These are phyloP conservation scores for Caenorhabditis auriculariae DNA, from an alignment of 2,888 invertebrate species.

Conservation along the genomic window DNA sequence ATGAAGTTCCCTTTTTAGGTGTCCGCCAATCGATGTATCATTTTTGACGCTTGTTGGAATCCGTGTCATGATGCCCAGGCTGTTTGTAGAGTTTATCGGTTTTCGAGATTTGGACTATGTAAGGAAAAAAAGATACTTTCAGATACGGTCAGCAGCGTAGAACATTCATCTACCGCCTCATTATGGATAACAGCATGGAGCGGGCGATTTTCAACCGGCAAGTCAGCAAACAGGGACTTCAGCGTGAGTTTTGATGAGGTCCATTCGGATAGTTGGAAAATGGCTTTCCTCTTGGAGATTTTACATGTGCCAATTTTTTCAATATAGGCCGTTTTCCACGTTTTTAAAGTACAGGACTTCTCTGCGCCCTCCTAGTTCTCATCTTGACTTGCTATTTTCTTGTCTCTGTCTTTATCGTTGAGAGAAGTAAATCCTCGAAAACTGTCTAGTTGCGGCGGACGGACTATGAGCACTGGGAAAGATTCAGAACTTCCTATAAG, in stretches of 20 bases:
- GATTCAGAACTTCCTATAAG: too few relatives aligned
- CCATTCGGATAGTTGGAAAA: not conserved
- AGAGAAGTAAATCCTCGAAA: too few relatives aligned
- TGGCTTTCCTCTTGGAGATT: not conserved
- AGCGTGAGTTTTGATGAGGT: slow-evolving; percentile 64
- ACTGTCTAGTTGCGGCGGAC: too few relatives aligned
- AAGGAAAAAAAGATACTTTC: not conserved
- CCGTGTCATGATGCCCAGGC: slow-evolving; percentile 84
- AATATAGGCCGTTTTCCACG: too few relatives aligned
- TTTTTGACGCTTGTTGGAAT: slow-evolving; percentile 98
- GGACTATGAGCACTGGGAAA: not conserved
- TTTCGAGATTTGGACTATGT: not conserved
- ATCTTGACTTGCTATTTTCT: too few relatives aligned
- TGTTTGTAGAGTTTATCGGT: slow-evolving; percentile 79
- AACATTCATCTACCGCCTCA: slow-evolving; percentile 91
- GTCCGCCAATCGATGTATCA: slow-evolving; percentile 90
- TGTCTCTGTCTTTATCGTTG: too few relatives aligned
- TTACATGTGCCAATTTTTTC: too few relatives aligned
- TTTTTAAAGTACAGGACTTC: too few relatives aligned
- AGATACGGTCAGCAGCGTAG: slow-evolving; percentile 87
- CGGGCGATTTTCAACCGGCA: slow-evolving; percentile 97
- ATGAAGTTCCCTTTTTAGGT: slow-evolving; percentile 30
- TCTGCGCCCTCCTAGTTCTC: too few relatives aligned
- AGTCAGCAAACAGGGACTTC: slow-evolving; percentile 96
- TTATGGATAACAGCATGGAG: slow-evolving; percentile 94